phyloP scores from a whole-genome alignment of 2,113 vertebrate species.

The Eulemur rufifrons region DNA sequence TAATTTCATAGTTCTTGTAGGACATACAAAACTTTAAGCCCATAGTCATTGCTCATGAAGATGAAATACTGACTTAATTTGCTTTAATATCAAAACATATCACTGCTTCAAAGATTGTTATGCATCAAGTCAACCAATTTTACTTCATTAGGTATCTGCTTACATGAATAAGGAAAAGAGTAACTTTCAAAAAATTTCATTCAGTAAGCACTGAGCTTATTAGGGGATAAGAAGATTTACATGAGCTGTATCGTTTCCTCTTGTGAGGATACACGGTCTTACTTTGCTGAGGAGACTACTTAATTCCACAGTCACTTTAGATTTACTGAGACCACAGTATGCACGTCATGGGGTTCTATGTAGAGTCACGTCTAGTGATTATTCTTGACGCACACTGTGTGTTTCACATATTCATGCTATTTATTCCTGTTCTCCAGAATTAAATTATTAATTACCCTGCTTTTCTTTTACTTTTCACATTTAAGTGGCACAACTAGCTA shows the following conservation, averaged over 20 bases:
- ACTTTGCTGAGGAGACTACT: not conserved
- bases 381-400: not conserved
- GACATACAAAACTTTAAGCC: not conserved
- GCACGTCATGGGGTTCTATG: not conserved
- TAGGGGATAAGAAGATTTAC: not conserved
- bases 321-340: not conserved
- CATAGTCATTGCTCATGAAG: not conserved
- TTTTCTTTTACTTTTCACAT: not conserved
- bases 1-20: not conserved
- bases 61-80: not conserved
- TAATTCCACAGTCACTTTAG: not conserved
- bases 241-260: not conserved
- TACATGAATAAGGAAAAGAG: not conserved
- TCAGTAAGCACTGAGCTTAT: not conserved
- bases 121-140: not conserved
- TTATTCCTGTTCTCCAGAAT: not conserved
- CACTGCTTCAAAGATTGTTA: not conserved
- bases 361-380: not conserved
- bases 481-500: not conserved
- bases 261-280: not conserved
- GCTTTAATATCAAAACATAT: not conserved
- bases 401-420: not conserved
- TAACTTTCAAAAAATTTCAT: not conserved
- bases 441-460: not conserved
- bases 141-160: not conserved